Conservation (phyloP, 2,888 invertebrate species). For the Acanthacorydalis orientalis region DNA sequence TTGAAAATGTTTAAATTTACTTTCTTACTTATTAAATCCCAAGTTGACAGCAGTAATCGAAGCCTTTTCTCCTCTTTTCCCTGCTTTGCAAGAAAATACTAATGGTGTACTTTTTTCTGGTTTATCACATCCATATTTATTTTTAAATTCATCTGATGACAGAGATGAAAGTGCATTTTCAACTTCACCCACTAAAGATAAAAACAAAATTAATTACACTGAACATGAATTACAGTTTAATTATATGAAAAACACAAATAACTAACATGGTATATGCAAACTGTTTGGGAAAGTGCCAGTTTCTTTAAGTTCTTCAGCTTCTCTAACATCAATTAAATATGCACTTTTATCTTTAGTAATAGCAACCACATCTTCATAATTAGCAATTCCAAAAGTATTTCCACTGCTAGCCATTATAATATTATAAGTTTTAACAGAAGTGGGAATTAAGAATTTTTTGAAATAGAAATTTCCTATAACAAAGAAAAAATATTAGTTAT, state of each 20-base stretch:
- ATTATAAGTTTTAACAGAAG: too few relatives aligned
- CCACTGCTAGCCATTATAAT: neutral
- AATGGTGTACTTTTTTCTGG: constrained; percentile 37
- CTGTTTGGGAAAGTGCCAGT: constrained; percentile 56
- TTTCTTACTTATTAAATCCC: constrained; percentile 42
- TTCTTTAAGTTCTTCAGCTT: constrained; percentile 50
- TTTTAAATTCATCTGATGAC: constrained; percentile 34
- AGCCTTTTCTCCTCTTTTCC: constrained; percentile 44
- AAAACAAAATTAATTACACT: constrained; percentile 16
- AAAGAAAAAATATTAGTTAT: too few relatives aligned
- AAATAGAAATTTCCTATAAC: too few relatives aligned
- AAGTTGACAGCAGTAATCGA: constrained; percentile 35
- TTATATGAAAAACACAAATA: neutral
- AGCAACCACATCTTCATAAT: neutral
- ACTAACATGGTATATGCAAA: constrained; percentile 54
- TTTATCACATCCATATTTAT: constrained; percentile 37
- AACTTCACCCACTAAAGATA: constrained; percentile 40
- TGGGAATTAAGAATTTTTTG: too few relatives aligned
- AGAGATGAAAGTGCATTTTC: constrained; percentile 27
- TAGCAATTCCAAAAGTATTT: neutral
- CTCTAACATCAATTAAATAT: constrained; percentile 59
- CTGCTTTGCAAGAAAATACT: constrained; percentile 53
- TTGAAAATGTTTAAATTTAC: too few relatives aligned
- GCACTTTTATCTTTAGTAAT: constrained; percentile 17
- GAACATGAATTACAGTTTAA: neutral